Conservation (phyloP, 2,797 vertebrate genomes). For the Oreonectes daqikongensis region DNA sequence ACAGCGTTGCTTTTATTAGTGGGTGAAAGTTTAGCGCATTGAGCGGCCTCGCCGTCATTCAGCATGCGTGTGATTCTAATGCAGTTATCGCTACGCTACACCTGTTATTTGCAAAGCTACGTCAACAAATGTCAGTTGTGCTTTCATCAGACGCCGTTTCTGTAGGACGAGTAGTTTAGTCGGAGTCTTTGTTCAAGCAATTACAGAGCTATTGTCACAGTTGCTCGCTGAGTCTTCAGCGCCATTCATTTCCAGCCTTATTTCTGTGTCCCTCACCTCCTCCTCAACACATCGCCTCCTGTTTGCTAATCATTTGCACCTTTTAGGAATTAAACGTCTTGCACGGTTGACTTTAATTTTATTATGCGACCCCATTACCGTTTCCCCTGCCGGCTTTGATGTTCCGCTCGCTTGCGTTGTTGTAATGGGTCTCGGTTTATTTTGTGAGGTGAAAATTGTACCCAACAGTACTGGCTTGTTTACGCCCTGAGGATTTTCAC, state of each 20-base stretch:
- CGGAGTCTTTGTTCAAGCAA: constrained; percentile 12
- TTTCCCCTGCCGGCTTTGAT: constrained; percentile 58
- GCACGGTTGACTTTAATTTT: constrained; percentile 57
- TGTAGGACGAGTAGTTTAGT: background rate
- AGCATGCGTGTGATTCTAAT: constrained; percentile 18
- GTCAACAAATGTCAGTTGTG: constrained; percentile 18
- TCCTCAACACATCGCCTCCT: constrained; percentile 34
- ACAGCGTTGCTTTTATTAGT: constrained; percentile 44
- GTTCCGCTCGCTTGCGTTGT: constrained; percentile 59
- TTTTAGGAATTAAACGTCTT: constrained; percentile 44
- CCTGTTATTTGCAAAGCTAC: constrained; percentile 50
- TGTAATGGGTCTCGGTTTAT: constrained; percentile 58
- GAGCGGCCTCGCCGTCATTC: constrained; percentile 2
- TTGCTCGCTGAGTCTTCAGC: constrained; percentile 25
- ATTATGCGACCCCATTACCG: constrained; percentile 49
- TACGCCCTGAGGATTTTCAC: constrained; percentile 60
- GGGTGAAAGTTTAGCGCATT: constrained; percentile 32
- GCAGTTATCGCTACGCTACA: constrained; percentile 3
- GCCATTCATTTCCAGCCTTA: constrained; percentile 42
- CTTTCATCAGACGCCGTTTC: background rate
- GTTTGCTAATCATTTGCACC: constrained; percentile 42
- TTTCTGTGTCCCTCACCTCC: constrained; percentile 34
- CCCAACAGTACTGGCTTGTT: constrained; percentile 58
- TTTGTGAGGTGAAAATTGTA: constrained; percentile 62
- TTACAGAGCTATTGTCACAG: constrained; percentile 21